Conservation (phyloP, 2,888 invertebrate genomes). For the Cyclophora punctaria region DNA sequence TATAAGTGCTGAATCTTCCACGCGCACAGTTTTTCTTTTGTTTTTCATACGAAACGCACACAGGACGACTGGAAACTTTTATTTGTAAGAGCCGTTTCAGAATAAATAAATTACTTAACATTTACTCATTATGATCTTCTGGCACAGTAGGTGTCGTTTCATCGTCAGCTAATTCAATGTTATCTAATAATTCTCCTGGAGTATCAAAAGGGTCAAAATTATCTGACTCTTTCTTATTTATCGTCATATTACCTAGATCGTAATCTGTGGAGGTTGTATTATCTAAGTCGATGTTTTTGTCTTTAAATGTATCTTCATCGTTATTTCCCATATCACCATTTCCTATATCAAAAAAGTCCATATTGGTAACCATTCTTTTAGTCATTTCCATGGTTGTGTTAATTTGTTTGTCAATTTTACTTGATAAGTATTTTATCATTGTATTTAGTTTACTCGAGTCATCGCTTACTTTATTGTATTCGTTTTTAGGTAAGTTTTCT, state of each 20-base stretch:
- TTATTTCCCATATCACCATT: neutral
- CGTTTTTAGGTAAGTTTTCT: conserved; percentile 29
- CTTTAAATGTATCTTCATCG: neutral
- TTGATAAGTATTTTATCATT: conserved; percentile 39
- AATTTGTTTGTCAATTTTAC: conserved; percentile 47
- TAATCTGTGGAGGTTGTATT: neutral
- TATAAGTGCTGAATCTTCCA: neutral
- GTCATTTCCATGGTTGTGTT: conserved; percentile 44
- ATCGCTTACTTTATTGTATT: conserved; percentile 20
- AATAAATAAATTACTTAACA: neutral
- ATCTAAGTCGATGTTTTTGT: neutral
- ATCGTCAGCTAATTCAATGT: neutral
- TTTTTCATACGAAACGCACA: too few relatives aligned
- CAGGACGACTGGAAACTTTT: neutral
- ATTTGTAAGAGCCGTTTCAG: neutral
- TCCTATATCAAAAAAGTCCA: conserved; percentile 8
- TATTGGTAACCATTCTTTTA: conserved; percentile 22
- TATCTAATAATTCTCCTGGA: too few relatives aligned
- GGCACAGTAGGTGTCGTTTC: neutral
- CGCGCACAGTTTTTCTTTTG: too few relatives aligned
- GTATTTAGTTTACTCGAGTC: conserved; percentile 26
- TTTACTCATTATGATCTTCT: neutral
- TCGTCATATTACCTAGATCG: too few relatives aligned
- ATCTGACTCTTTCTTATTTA: too few relatives aligned
- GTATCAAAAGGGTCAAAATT: too few relatives aligned